Percentiles rank a stretch among this genome's conserved stretches.
Conservation (phyloP, 1,140 invertebrate genomes). For the Meloidogyne exigua region DNA sequence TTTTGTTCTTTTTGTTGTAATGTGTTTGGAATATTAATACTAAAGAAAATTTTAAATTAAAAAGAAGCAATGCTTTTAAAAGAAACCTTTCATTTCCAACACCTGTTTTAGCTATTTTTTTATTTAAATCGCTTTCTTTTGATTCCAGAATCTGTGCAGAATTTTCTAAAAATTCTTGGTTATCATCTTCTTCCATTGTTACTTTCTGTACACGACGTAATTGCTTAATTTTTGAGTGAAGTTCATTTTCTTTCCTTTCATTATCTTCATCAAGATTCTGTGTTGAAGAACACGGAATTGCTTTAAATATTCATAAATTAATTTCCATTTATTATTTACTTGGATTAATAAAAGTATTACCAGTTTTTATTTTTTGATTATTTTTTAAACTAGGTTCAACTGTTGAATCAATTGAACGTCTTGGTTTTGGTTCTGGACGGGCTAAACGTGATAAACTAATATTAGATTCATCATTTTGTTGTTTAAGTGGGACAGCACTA, state of each 20-base stretch:
- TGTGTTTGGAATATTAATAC: neutral
- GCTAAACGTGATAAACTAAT: slow-evolving; percentile 16
- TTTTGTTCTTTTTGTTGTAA: neutral
- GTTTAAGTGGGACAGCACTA: slow-evolving; percentile 3
- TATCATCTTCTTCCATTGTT: neutral
- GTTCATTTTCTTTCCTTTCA: slow-evolving; percentile 43
- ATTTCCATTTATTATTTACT: slow-evolving; percentile 15
- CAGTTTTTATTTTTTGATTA: neutral
- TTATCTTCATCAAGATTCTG: slow-evolving; percentile 5
- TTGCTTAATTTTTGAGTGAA: slow-evolving; percentile 52
- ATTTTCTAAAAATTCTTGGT: neutral
- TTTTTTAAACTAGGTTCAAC: slow-evolving; percentile 35
- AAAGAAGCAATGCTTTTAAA: too few species aligned
- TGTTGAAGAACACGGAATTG: too few species aligned
- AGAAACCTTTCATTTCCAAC: neutral
- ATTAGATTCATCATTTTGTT: neutral
- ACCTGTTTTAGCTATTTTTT: neutral
- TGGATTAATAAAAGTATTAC: neutral
- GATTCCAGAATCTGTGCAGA: neutral
- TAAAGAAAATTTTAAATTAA: neutral
- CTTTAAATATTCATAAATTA: slow-evolving; percentile 9
- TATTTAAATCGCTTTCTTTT: neutral
- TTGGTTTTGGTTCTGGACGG: slow-evolving; percentile 51
- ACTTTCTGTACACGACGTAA: slow-evolving; percentile 50
- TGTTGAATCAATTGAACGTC: slow-evolving; percentile 37